Evolutionary conservation across 2,113 vertebrate species (phyloP).

Genomic region (Antechinus stuartii): DNA sequence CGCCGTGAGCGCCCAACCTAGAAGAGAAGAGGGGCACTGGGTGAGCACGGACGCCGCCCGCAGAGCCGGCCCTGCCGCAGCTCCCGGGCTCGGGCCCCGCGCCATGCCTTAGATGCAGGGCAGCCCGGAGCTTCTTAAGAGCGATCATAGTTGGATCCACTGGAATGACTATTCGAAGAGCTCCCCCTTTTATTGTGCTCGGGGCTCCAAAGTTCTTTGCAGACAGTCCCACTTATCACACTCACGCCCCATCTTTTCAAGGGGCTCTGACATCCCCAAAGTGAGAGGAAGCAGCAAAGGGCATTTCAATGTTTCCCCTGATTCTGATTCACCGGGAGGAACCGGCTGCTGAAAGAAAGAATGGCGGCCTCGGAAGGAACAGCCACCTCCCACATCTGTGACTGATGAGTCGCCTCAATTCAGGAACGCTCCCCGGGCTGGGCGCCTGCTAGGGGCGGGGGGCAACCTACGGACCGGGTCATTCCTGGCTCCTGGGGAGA

Average conservation of each 20-base stretch:
- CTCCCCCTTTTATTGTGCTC: too few species aligned
- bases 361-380: not conserved
- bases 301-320: not conserved
- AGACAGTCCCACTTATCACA: not conserved
- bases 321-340: not conserved
- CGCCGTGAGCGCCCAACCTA: slow-evolving; percentile 86
- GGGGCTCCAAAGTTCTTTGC: not conserved
- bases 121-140: not conserved
- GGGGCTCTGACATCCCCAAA: not conserved
- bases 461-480: too few species aligned
- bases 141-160: not conserved
- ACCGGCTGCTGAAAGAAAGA: not conserved
- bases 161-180: not conserved
- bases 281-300: not conserved
- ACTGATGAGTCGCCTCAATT: not conserved
- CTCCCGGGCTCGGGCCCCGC: too few species aligned
- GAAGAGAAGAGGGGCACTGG: slow-evolving; percentile 53
- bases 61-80: too few species aligned
- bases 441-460: too few species aligned
- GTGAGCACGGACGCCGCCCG: not conserved
- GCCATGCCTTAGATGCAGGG: too few species aligned
- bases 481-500: not conserved
- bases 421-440: too few species aligned
- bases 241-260: not conserved
- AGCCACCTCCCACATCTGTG: not conserved